These are phyloP conservation scores for Pteronura brasiliensis DNA, from an alignment of 2,113 vertebrate genomes.

Conservation along the genomic window DNA sequence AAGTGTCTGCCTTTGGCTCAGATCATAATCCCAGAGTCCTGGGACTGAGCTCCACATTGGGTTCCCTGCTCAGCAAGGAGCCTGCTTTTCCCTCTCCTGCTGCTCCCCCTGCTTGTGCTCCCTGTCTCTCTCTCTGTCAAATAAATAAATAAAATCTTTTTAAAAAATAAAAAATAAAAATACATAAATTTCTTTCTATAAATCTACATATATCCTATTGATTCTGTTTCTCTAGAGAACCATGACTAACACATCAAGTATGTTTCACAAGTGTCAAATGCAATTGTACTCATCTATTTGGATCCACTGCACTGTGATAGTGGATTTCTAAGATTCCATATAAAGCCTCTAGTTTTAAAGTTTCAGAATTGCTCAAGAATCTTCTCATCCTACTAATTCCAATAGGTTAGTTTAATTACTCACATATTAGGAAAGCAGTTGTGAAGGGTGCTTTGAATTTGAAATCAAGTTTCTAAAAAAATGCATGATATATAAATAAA, in stretches of 20 bases:
- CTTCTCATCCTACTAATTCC: background rate
- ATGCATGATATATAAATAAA: background rate
- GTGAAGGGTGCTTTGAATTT: background rate
- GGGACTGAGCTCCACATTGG: too few species aligned
- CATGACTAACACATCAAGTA: background rate
- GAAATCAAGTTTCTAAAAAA: background rate
- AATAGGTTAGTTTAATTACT: background rate
- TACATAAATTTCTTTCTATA: background rate
- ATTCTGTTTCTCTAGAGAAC: background rate
- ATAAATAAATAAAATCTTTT: too few species aligned
- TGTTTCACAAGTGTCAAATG: background rate
- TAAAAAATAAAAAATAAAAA: too few species aligned
- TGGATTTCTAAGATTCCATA: background rate
- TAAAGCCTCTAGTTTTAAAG: background rate
- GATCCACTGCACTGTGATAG: background rate
- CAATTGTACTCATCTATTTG: background rate
- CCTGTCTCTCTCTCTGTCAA: too few species aligned
- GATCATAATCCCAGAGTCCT: too few species aligned
- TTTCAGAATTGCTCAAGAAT: slow-evolving; percentile 8
- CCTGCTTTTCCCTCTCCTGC: too few species aligned
- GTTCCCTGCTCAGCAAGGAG: too few species aligned
- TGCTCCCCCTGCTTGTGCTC: too few species aligned
- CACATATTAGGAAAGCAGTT: background rate
- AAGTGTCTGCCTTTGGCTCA: too few species aligned
- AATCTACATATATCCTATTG: background rate